Conservation (phyloP, 2,113 vertebrate genomes). For the Malaclemys terrapin region DNA sequence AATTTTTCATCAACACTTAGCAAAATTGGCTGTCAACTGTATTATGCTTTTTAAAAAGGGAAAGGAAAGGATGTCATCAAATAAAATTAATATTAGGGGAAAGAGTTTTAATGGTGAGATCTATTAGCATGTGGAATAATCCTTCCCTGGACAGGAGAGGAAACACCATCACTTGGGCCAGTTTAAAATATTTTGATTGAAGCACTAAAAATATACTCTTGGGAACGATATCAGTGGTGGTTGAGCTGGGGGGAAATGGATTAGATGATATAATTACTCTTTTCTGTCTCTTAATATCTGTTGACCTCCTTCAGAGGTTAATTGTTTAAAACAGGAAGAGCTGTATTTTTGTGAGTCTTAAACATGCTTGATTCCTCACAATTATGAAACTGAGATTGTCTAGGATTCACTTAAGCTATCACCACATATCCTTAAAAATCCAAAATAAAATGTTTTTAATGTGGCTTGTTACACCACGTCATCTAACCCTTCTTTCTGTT, state of each 20-base stretch:
- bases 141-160: neutral
- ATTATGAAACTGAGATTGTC: neutral
- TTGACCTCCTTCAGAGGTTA: neutral
- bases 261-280: neutral
- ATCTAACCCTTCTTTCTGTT: constrained; percentile 44
- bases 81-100: neutral
- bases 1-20: neutral
- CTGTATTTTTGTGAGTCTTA: neutral
- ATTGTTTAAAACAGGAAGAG: neutral
- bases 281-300: neutral
- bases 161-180: neutral
- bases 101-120: neutral
- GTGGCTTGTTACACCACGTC: neutral
- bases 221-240: neutral
- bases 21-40: neutral
- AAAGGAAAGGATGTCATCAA: neutral
- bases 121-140: accelerated
- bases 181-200: neutral
- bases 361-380: neutral
- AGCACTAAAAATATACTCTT: neutral
- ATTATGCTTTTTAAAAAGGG: accelerated
- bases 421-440: accelerated
- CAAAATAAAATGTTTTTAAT: neutral
- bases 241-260: neutral
- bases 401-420: neutral